A percentile compares a stretch with the other conserved stretches of the same genome.
These are phyloP conservation scores for Ctenoplectra terminalis DNA, from an alignment of 1,140 invertebrate species.

Conservation along the genomic window DNA sequence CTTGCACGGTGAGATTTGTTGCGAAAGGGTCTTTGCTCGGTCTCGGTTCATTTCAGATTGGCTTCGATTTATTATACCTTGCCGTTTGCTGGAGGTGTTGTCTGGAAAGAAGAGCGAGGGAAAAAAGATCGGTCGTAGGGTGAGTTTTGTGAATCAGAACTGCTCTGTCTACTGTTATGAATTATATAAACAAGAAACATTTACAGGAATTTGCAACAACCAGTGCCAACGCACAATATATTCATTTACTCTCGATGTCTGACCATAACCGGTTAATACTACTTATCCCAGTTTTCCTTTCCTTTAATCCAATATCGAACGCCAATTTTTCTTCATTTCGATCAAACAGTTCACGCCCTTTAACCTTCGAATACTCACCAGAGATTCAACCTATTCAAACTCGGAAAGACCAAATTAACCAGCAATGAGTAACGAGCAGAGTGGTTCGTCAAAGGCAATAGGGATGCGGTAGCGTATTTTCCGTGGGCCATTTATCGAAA, in stretches of 20 bases:
- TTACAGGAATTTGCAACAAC: no score
- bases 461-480: neutral
- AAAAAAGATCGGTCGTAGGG: no score
- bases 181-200: no score
- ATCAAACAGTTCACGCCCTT: neutral
- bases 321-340: neutral
- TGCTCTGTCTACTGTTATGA: no score
- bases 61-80: no score
- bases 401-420: neutral
- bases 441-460: neutral
- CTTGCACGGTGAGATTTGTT: no score
- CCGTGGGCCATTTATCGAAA: neutral
- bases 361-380: neutral
- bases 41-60: no score
- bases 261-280: neutral
- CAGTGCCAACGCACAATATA: neutral
- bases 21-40: no score
- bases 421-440: neutral
- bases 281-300: neutral
- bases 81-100: no score
- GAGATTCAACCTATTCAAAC: no score
- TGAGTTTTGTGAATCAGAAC: no score
- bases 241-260: neutral
- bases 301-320: neutral
- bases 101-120: no score